A percentile compares a stretch with the other conserved stretches of the same genome.
phyloP scores from a whole-genome alignment of 2,113 vertebrate species.

The Vimba vimba region DNA sequence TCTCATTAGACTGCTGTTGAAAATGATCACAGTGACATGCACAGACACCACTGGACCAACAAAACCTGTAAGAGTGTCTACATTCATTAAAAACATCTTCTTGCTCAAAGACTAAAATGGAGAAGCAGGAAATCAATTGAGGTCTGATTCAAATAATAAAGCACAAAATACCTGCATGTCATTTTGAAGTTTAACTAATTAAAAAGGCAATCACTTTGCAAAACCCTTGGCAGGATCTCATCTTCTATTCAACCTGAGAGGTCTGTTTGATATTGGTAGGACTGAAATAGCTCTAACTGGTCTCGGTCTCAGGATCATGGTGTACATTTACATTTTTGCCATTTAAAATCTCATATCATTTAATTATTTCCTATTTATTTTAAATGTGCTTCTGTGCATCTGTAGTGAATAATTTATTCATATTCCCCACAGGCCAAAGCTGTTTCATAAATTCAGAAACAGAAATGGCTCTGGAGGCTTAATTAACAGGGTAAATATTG shows the following conservation, averaged over 20 bases:
- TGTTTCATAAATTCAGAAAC: not conserved
- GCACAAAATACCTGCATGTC: conserved; percentile 34
- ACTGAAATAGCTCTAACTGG: not conserved
- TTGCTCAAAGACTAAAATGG: not conserved
- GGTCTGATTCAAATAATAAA: conserved; percentile 50
- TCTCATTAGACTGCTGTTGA: conserved; percentile 33
- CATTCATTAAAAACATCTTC: conserved; percentile 20
- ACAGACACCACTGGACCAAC: not conserved
- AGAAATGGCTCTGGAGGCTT: not conserved
- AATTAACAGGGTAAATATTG: conserved; percentile 25
- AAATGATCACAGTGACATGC: conserved; percentile 26
- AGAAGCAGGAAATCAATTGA: not conserved
- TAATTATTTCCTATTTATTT: not conserved
- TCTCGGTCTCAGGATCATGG: not conserved
- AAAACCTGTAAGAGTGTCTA: not conserved
- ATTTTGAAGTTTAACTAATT: conserved; percentile 31
- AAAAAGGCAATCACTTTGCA: conserved; percentile 7
- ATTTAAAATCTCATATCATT: not conserved
- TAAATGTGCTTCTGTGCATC: not conserved
- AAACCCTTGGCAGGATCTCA: conserved; percentile 27
- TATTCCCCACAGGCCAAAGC: not conserved
- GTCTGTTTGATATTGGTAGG: not conserved
- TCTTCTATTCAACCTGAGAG: not conserved
- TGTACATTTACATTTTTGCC: not conserved
- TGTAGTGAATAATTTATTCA: not conserved